Evolutionary conservation across 2,888 invertebrate genomes (phyloP).

Genomic region (Pecten maximus): DNA sequence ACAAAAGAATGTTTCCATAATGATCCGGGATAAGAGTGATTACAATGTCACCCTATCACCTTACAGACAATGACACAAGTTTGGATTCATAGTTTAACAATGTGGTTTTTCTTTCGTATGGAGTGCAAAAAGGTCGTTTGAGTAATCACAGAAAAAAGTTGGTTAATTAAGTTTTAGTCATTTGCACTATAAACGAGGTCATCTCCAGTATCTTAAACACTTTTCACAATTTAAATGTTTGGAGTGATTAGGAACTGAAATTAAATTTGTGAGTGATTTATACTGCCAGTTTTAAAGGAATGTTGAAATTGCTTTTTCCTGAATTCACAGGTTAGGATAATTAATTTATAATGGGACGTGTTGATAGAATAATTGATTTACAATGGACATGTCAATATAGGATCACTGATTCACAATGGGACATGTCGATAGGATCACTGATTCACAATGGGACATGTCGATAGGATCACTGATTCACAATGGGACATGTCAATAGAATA

Average conservation of each 20-base stretch:
- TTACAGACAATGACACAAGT: neutral
- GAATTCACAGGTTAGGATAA: too few relatives aligned
- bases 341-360: too few relatives aligned
- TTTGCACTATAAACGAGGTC: neutral
- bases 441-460: too few relatives aligned
- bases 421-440: too few relatives aligned
- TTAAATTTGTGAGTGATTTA: neutral
- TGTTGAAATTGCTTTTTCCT: neutral
- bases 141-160: neutral
- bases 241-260: neutral
- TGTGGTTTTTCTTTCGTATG: neutral
- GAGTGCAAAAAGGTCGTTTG: neutral
- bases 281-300: neutral
- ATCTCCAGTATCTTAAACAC: neutral
- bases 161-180: constrained; percentile 22
- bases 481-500: too few relatives aligned
- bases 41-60: neutral
- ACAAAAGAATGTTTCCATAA: neutral
- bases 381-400: too few relatives aligned
- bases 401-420: too few relatives aligned
- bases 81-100: neutral
- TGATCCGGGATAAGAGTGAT: neutral
- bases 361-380: too few relatives aligned
- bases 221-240: neutral
- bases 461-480: too few relatives aligned